Base-by-base conservation (phyloP, 92 coral and sea anemone species). In the Umimayanthus kanabou region DNA sequence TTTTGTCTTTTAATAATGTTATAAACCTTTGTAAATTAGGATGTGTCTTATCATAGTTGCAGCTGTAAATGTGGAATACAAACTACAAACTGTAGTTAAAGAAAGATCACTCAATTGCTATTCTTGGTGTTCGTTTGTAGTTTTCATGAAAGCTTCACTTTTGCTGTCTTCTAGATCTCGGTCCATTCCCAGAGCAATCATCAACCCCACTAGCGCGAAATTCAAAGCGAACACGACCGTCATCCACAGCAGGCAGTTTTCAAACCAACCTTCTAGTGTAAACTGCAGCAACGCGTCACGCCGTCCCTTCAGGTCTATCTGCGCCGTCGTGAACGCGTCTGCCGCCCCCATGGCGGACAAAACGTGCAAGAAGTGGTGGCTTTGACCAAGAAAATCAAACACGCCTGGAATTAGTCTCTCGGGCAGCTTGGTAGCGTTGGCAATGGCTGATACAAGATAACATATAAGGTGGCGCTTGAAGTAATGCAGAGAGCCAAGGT, bases 381-480 rank as follows among this genome's bases (percentile, higher is more conserved):
- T 83, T 83, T 83, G 87, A 26, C 87, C 87, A 43, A 83, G 45
- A 43, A 69, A 45, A 53, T 83, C 87, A 49, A 83, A 83, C 6
- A 83, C 87, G 14, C 87, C 87, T 16, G 87, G 87, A 43, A 83
- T 83, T 43, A 83, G 23, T 23, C 87, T 83, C 66, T 83, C 87
- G 15, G 87, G 87, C 47, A 83, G 45, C 42, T 70, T 69, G 49
- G 87, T 83, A 6, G 87, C 87, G 23, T 83, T 83, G 18, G 87
- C 87, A 15, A 83, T 69, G 61, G 87, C 87, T 47, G 87, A 70
- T 18, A 83, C 61, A 70, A 83, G 57, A 50, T 83, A 83, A 72
- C 87, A 70, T 16, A 83, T 13, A 47, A 83, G 87, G 37, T 83
- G 87, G 2, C 87, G 87, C 77, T 83, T 83, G 87, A 83, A 83